Evolutionary conservation across 2,113 vertebrate genomes (phyloP).

Genomic region (Actenoides hombroni): DNA sequence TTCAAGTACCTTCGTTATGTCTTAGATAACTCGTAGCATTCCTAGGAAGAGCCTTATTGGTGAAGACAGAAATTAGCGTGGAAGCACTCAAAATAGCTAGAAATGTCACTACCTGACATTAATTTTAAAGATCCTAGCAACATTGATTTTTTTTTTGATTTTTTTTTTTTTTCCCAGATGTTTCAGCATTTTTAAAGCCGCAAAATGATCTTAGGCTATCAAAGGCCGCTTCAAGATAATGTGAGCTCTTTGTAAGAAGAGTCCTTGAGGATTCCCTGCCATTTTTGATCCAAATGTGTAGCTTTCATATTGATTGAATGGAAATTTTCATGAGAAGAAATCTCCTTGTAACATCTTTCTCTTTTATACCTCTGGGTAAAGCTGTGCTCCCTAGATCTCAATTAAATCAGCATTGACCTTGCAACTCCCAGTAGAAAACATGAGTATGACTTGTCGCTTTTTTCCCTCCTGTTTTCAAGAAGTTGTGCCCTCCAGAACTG

Average conservation of each 20-base stretch:
- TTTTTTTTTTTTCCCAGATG: background rate
- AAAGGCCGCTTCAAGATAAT: slow-evolving; percentile 29
- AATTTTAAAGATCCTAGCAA: background rate
- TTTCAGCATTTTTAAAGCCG: slow-evolving; percentile 26
- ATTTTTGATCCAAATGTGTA: slow-evolving; percentile 48
- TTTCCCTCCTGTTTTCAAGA: background rate
- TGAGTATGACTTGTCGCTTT: background rate
- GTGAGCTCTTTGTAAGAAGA: slow-evolving; percentile 10
- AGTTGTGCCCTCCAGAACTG: background rate
- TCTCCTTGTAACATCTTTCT: slow-evolving; percentile 7
- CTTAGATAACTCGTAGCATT: background rate
- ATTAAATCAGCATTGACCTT: slow-evolving; percentile 56
- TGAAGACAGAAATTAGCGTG: background rate
- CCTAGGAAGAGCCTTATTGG: background rate
- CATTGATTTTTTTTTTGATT: background rate
- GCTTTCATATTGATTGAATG: slow-evolving; percentile 47
- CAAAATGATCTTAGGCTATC: background rate
- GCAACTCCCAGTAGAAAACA: slow-evolving; percentile 15
- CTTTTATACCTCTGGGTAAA: slow-evolving; percentile 16
- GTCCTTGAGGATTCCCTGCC: slow-evolving; percentile 41
- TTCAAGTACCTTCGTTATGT: background rate
- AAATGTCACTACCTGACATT: background rate
- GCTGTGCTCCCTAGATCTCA: background rate
- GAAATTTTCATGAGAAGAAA: slow-evolving; percentile 47
- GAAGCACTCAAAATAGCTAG: background rate